Conservation (phyloP, 2,888 invertebrate genomes). For the Danaus chrysippus region DNA sequence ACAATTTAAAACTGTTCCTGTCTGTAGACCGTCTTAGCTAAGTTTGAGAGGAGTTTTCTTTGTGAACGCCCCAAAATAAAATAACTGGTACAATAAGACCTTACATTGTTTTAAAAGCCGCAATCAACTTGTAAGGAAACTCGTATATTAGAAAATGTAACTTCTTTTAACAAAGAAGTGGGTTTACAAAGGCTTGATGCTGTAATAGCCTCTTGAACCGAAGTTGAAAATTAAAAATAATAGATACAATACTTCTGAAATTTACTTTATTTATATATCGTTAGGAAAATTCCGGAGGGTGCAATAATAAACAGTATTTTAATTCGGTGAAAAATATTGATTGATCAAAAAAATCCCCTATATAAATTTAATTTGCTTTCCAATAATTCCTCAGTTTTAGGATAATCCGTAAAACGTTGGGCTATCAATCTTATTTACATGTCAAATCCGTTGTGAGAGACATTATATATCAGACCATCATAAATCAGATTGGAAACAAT, state of each 20-base stretch:
- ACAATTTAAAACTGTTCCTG: background rate
- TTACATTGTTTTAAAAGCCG: conserved; percentile 8
- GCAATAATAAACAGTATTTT: background rate
- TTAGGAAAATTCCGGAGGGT: background rate
- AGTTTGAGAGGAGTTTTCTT: conserved; percentile 6
- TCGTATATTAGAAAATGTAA: conserved; percentile 8
- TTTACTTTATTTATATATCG: background rate
- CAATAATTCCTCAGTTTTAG: conserved; percentile 25
- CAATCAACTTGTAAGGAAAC: conserved; percentile 7
- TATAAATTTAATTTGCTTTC: conserved; percentile 11
- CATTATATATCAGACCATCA: conserved; percentile 40
- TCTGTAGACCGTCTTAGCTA: conserved; percentile 5
- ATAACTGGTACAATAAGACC: conserved; percentile 3
- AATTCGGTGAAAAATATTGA: background rate
- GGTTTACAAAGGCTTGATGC: background rate
- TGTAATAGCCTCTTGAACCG: background rate
- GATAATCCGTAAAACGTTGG: conserved; percentile 22
- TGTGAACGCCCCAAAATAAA: conserved; percentile 5
- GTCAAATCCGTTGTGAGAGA: conserved; percentile 47
- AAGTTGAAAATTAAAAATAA: background rate
- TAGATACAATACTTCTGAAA: background rate
- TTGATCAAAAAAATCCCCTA: background rate
- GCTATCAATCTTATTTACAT: conserved; percentile 50
- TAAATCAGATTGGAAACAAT: conserved; percentile 59
- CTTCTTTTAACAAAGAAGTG: conserved; percentile 2